A percentile compares a stretch with the other conserved stretches of the same genome.
Evolutionary conservation across 2,113 vertebrate species (phyloP).

Genomic region (Daboia siamensis): DNA sequence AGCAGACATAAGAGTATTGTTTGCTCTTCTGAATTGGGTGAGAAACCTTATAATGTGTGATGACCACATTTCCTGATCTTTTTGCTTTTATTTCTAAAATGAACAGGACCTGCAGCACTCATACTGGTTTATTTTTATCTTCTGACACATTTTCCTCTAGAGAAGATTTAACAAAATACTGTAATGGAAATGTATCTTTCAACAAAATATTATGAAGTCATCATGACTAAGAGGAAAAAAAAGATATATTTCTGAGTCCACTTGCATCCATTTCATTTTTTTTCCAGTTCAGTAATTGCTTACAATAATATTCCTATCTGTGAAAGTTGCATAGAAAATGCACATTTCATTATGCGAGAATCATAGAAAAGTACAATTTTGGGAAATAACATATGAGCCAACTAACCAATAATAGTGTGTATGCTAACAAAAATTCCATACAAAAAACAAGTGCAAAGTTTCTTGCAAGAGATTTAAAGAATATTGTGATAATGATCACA

Average conservation of each 20-base stretch:
- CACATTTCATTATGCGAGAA: neutral
- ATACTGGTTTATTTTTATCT: neutral
- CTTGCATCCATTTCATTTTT: neutral
- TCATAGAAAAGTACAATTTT: neutral
- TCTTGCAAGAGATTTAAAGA: neutral
- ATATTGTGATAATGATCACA: neutral
- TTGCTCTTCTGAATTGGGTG: neutral
- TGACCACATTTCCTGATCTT: neutral
- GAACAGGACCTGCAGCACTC: neutral
- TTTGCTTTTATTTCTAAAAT: neutral
- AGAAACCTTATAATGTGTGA: neutral
- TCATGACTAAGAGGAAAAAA: neutral
- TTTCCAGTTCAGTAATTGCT: neutral
- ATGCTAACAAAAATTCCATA: neutral
- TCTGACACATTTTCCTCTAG: neutral
- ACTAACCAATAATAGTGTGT: neutral
- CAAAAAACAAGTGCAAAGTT: neutral
- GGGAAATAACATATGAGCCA: neutral
- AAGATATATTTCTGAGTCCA: neutral
- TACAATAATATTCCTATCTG: neutral
- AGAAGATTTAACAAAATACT: neutral
- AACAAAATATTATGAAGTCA: neutral
- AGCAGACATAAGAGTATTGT: neutral
- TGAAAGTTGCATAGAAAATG: neutral
- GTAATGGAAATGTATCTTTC: neutral